Evolutionary conservation across 92 coral and sea anemone genomes (phyloP).

Genomic region (Heteractis magnifica): DNA sequence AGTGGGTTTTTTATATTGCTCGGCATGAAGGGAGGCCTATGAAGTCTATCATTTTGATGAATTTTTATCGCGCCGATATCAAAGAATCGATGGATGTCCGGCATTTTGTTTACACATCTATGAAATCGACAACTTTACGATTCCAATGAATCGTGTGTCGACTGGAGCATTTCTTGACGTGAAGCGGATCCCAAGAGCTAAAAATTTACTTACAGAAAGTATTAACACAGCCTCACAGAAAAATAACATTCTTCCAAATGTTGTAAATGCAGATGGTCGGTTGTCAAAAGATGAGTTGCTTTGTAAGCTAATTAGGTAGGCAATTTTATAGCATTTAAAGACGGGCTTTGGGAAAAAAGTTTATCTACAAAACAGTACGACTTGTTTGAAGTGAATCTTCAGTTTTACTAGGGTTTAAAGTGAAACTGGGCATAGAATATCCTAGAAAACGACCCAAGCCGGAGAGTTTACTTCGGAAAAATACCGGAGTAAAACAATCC

Average conservation of each 20-base stretch:
- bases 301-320: slow-evolving; percentile 18
- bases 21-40: background rate
- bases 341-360: slow-evolving; percentile 4
- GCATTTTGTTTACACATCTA: slow-evolving; percentile 5
- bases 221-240: background rate
- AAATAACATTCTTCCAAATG: background rate
- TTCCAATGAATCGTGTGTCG: background rate
- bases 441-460: background rate
- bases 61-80: background rate
- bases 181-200: background rate
- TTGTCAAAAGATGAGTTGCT: slow-evolving; percentile 3
- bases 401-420: background rate
- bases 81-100: background rate
- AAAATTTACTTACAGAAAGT: background rate
- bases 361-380: background rate
- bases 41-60: background rate
- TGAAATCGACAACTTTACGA: background rate
- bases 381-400: background rate
- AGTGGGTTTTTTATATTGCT: background rate
- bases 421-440: background rate
- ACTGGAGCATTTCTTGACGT: background rate
- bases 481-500: background rate
- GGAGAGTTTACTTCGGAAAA: background rate
- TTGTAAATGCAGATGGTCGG: background rate
- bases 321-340: slow-evolving; percentile 18